Evolutionary conservation across 2,888 invertebrate genomes (phyloP).

Genomic region (Cryptops parisi): DNA sequence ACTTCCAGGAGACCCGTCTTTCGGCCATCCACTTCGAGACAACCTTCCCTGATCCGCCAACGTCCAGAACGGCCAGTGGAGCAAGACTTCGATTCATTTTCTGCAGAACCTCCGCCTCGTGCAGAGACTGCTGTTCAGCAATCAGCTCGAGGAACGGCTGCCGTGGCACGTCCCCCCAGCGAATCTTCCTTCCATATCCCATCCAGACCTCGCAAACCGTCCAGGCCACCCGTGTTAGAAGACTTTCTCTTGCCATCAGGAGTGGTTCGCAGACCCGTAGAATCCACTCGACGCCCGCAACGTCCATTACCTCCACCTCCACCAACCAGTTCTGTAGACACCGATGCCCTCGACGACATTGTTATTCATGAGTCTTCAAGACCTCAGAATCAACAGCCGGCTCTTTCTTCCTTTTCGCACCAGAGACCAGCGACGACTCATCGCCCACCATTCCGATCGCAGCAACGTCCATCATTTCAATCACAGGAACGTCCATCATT

Average conservation of each 20-base stretch:
- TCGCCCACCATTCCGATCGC: neutral
- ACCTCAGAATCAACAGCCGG: neutral
- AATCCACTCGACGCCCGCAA: neutral
- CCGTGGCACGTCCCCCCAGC: conserved; percentile 7
- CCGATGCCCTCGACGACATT: neutral
- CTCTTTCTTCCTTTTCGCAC: neutral
- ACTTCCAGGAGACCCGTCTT: neutral
- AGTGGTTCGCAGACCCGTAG: neutral
- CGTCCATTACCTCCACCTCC: too few relatives aligned
- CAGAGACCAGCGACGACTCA: neutral
- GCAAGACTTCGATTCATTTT: neutral
- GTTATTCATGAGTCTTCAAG: neutral
- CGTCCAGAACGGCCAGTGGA: too few relatives aligned
- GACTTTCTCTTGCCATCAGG: neutral
- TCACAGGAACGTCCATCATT: neutral
- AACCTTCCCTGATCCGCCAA: too few relatives aligned
- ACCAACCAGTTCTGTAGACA: neutral
- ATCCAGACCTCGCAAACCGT: neutral
- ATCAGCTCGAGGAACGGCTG: neutral
- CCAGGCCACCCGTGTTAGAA: neutral
- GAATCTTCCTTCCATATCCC: neutral
- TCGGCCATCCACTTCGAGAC: neutral
- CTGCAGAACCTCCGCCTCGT: conserved; percentile 2
- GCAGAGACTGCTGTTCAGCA: conserved; percentile 10
- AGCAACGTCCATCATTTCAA: neutral